Percentiles rank a stretch among this genome's conserved stretches.
Evolutionary conservation across 2,113 vertebrate species (phyloP).

Genomic region (Paratilapia polleni): DNA sequence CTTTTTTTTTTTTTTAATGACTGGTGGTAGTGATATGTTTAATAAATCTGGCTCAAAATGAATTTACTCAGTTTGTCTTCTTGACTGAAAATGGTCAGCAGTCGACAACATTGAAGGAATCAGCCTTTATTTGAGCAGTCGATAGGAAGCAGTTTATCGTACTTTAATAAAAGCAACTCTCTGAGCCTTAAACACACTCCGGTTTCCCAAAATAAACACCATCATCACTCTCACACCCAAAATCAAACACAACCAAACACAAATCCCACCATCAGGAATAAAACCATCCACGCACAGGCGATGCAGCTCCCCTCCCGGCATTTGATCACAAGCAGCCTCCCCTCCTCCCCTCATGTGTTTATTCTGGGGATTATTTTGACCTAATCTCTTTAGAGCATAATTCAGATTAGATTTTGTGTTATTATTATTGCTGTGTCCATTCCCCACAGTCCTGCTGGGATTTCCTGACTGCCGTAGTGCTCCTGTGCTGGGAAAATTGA

Average conservation of each 20-base stretch:
- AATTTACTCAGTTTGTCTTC: slow-evolving; percentile 12
- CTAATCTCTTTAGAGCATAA: slow-evolving; percentile 84
- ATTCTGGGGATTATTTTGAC: slow-evolving; percentile 81
- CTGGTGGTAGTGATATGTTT: neutral
- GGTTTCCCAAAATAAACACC: slow-evolving; percentile 66
- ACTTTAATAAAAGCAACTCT: slow-evolving; percentile 57
- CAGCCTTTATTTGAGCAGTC: slow-evolving; percentile 45
- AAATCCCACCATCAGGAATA: slow-evolving; percentile 56
- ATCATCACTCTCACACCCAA: slow-evolving; percentile 24
- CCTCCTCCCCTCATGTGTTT: slow-evolving; percentile 72
- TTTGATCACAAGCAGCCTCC: slow-evolving; percentile 53
- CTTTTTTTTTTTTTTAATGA: neutral
- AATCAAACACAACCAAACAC: slow-evolving; percentile 55
- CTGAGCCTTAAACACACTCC: slow-evolving; percentile 34
- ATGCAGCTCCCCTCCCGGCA: slow-evolving; percentile 25
- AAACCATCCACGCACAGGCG: slow-evolving; percentile 26
- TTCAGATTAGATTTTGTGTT: slow-evolving; percentile 84
- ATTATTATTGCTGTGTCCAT: slow-evolving; percentile 82
- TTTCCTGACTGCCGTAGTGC: slow-evolving; percentile 62
- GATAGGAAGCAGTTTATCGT: slow-evolving; percentile 22
- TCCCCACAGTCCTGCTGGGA: slow-evolving; percentile 68
- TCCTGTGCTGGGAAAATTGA: slow-evolving; percentile 78
- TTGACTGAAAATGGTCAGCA: slow-evolving; percentile 4
- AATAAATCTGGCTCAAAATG: slow-evolving; percentile 30
- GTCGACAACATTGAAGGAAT: slow-evolving; percentile 24